A percentile compares a stretch with the other conserved stretches of the same genome.
Conservation (phyloP, 1,140 invertebrate species). For the Drosophila tsacasi region DNA sequence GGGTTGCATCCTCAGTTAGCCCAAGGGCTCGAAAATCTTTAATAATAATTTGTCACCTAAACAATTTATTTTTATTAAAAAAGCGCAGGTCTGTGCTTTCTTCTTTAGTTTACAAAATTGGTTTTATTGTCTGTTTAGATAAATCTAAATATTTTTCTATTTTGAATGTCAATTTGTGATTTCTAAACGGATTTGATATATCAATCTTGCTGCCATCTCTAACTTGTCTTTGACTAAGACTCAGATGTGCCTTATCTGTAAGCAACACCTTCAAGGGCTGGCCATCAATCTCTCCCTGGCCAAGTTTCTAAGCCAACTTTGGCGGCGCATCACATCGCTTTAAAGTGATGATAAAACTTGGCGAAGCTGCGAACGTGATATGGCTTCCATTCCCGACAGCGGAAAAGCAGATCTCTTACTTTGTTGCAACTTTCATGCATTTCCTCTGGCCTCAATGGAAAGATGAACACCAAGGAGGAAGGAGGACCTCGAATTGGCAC, state of each 20-base stretch:
- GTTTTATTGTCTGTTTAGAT: neutral
- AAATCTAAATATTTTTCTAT: neutral
- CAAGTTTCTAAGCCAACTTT: constrained; percentile 44
- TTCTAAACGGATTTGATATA: neutral
- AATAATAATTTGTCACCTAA: neutral
- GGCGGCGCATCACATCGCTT: constrained; percentile 29
- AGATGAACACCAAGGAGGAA: neutral
- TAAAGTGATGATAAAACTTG: constrained; percentile 38
- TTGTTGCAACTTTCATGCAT: constrained; percentile 55
- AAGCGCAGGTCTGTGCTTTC: neutral
- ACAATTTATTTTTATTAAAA: neutral
- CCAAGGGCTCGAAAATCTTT: neutral
- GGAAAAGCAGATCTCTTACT: constrained; percentile 25
- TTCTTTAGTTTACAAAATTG: neutral
- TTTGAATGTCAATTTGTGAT: too few relatives aligned
- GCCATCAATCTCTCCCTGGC: constrained; percentile 29
- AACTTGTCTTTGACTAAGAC: neutral
- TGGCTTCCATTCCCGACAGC: constrained; percentile 5
- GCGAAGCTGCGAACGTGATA: constrained; percentile 28
- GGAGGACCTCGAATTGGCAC: constrained; percentile 22
- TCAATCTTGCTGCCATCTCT: constrained; percentile 1
- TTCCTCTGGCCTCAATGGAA: constrained; percentile 13
- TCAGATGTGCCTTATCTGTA: constrained; percentile 15
- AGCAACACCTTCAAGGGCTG: constrained; percentile 22
- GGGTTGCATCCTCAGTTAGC: neutral